Percentiles rank a stretch among this genome's conserved stretches.
These are phyloP conservation scores for Pimephales promelas DNA, from an alignment of 2,113 vertebrate species.

Conservation along the genomic window DNA sequence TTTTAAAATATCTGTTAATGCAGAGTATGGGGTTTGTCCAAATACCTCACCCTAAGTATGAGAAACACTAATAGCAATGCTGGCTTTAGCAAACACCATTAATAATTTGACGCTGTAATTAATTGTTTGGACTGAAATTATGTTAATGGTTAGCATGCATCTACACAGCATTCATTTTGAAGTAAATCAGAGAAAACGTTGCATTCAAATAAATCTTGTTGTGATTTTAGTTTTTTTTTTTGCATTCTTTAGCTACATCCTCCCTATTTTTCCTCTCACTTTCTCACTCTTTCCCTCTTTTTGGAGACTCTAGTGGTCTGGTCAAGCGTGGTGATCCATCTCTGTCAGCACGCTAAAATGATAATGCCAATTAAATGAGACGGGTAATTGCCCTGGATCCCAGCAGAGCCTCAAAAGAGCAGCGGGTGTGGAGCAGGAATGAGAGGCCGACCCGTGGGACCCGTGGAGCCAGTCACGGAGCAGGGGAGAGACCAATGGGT, in stretches of 20 bases:
- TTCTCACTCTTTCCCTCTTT: background rate
- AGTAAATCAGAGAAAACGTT: background rate
- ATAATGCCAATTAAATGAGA: slow-evolving; percentile 94
- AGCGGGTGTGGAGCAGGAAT: slow-evolving; percentile 78
- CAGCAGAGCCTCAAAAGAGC: slow-evolving; percentile 79
- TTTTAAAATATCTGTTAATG: too few relatives aligned
- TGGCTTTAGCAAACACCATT: too few relatives aligned
- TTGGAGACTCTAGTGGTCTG: slow-evolving; percentile 60
- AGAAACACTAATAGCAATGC: too few relatives aligned
- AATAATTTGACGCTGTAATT: background rate
- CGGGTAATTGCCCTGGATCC: slow-evolving; percentile 88
- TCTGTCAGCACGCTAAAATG: slow-evolving; percentile 92
- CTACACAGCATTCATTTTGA: background rate
- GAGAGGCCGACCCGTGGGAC: slow-evolving; percentile 65
- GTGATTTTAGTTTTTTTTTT: background rate
- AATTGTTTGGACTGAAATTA: background rate
- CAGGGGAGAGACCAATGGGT: slow-evolving; percentile 30
- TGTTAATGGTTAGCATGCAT: background rate
- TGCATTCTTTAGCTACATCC: slow-evolving; percentile 5
- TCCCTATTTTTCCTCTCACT: slow-evolving; percentile 1
- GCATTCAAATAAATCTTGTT: background rate
- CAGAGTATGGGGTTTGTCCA: too few relatives aligned
- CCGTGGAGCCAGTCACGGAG: slow-evolving; percentile 59
- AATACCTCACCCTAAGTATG: too few relatives aligned
- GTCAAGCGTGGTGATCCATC: slow-evolving; percentile 82